These are phyloP conservation scores for Macaca nemestrina DNA, from an alignment of 2,113 vertebrate genomes.

Conservation along the genomic window DNA sequence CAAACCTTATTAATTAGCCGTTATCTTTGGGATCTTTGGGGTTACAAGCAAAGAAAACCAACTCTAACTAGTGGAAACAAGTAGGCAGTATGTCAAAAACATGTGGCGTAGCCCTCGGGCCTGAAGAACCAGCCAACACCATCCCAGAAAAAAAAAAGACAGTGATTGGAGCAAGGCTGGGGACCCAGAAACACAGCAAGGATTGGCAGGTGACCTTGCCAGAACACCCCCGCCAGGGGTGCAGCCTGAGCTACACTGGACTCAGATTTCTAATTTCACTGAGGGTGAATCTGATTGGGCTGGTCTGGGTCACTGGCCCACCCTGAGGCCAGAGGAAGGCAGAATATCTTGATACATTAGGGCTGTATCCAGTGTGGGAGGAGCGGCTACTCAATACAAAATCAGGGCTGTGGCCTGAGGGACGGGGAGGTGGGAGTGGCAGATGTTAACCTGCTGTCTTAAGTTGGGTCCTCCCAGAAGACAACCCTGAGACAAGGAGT, in stretches of 20 bases:
- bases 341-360: neutral
- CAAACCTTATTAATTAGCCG: neutral
- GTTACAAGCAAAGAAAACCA: neutral
- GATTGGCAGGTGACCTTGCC: fast-evolving
- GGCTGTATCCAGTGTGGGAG: neutral
- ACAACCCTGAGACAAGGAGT: neutral
- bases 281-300: neutral
- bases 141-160: neutral
- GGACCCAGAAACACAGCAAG: neutral
- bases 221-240: neutral
- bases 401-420: neutral
- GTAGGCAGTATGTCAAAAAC: neutral
- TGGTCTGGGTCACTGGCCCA: neutral
- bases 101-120: neutral
- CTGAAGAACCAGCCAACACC: neutral
- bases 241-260: neutral
- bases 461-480: neutral
- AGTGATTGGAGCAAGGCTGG: neutral
- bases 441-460: neutral
- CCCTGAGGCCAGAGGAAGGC: neutral
- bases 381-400: neutral
- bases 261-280: neutral
- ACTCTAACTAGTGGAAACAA: neutral
- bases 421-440: neutral
- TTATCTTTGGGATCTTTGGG: neutral